Evolutionary conservation across 2,888 invertebrate genomes (phyloP).

Genomic region (Fragum fragum): DNA sequence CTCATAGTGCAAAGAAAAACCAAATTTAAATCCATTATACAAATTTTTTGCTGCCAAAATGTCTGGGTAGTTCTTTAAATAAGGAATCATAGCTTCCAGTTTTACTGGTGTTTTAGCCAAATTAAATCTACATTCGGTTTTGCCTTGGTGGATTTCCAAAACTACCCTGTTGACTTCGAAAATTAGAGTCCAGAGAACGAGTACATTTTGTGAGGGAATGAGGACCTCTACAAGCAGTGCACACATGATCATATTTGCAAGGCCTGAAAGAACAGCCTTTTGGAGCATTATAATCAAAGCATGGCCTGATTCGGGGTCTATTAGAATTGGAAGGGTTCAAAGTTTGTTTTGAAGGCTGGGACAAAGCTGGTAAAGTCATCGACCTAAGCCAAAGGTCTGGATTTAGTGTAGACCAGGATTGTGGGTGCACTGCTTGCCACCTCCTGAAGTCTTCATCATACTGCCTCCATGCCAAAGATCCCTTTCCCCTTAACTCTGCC

Average conservation of each 20-base stretch:
- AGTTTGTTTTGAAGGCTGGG: not conserved
- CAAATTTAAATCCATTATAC: constrained; percentile 14
- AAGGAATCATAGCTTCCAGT: not conserved
- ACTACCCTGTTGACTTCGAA: constrained; percentile 7
- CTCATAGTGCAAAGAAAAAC: constrained; percentile 2
- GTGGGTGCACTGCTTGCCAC: constrained; percentile 28
- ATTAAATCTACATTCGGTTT: not conserved
- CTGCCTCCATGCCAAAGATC: constrained; percentile 15
- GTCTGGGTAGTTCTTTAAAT: constrained; percentile 8
- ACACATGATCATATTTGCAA: constrained; percentile 11
- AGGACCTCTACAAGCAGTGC: constrained; percentile 13
- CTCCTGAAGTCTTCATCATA: constrained; percentile 34
- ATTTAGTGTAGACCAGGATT: constrained; percentile 28
- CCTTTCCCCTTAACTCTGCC: not conserved
- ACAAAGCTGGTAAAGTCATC: constrained; percentile 11
- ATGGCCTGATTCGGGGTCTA: not conserved
- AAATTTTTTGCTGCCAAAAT: not conserved
- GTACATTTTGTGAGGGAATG: not conserved
- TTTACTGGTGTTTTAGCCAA: constrained; percentile 18
- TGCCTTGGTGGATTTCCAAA: too few species aligned
- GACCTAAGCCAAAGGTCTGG: constrained; percentile 24
- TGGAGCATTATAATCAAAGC: not conserved
- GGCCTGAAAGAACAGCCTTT: not conserved
- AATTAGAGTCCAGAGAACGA: not conserved
- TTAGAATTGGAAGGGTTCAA: not conserved